phyloP scores from a whole-genome alignment of 1,140 invertebrate genomes.

The Heliconius himera region DNA sequence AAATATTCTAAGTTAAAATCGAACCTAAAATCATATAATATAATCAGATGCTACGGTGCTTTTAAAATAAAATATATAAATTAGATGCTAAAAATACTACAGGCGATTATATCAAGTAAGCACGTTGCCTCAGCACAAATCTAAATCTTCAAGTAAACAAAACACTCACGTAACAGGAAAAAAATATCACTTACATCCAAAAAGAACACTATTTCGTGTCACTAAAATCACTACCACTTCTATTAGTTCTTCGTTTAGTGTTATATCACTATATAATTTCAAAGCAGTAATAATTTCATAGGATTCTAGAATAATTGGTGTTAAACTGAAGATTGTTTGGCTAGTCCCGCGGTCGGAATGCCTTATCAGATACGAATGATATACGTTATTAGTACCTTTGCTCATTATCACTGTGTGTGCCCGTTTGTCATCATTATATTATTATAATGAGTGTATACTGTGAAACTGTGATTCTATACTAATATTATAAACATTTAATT shows the following conservation, averaged over 20 bases:
- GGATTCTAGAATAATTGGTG: background rate
- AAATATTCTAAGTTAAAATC: too few species aligned
- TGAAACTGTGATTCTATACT: background rate
- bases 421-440: slow-evolving; percentile 15
- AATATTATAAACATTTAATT: too few species aligned
- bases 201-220: background rate
- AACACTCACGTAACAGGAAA: slow-evolving; percentile 1
- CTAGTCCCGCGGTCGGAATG: slow-evolving; percentile 23
- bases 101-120: too few species aligned
- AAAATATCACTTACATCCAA: background rate
- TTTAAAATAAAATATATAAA: too few species aligned
- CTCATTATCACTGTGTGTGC: slow-evolving; percentile 20
- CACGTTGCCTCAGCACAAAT: too few species aligned
- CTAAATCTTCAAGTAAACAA: background rate
- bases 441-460: background rate
- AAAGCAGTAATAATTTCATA: background rate
- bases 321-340: slow-evolving; percentile 20
- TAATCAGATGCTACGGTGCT: too few species aligned
- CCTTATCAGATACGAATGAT: slow-evolving; percentile 33
- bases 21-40: too few species aligned
- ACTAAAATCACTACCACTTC: background rate
- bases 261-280: background rate
- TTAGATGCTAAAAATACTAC: too few species aligned
- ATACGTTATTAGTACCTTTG: slow-evolving; percentile 23
- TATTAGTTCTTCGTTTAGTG: background rate